Evolutionary conservation across 2,113 vertebrate genomes (phyloP).

Genomic region (Salvator merianae): DNA sequence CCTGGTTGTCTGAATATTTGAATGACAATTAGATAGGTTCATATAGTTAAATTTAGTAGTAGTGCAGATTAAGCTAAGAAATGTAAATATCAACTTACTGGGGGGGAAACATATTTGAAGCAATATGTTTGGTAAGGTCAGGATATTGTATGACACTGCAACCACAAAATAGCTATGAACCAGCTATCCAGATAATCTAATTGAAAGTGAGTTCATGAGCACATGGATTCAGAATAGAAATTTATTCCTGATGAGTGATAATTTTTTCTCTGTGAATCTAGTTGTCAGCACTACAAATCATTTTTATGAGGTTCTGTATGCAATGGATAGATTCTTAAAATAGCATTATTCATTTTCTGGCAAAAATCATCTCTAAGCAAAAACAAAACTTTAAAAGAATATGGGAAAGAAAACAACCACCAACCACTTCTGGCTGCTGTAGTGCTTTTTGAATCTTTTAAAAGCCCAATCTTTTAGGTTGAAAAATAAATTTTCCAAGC

Average conservation of each 20-base stretch:
- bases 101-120: background rate
- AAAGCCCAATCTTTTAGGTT: background rate
- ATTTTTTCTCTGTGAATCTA: constrained; percentile 15
- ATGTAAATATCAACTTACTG: background rate
- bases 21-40: background rate
- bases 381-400: background rate
- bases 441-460: constrained; percentile 18
- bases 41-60: background rate
- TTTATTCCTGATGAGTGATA: constrained; percentile 21
- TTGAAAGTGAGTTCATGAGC: constrained; percentile 1
- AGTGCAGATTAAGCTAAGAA: background rate
- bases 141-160: background rate
- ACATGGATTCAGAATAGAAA: background rate
- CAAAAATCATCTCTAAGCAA: background rate
- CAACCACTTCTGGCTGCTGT: background rate
- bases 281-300: constrained; percentile 20
- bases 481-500: background rate
- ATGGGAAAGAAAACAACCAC: fast-evolving
- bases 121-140: background rate
- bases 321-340: constrained; percentile 12
- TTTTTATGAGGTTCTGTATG: constrained; percentile 12
- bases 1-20: background rate
- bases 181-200: constrained; percentile 12
- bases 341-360: constrained; percentile 12
- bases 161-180: background rate